Base-by-base conservation (phyloP, 2,888 invertebrate species). In the Corbicula japonica region DNA sequence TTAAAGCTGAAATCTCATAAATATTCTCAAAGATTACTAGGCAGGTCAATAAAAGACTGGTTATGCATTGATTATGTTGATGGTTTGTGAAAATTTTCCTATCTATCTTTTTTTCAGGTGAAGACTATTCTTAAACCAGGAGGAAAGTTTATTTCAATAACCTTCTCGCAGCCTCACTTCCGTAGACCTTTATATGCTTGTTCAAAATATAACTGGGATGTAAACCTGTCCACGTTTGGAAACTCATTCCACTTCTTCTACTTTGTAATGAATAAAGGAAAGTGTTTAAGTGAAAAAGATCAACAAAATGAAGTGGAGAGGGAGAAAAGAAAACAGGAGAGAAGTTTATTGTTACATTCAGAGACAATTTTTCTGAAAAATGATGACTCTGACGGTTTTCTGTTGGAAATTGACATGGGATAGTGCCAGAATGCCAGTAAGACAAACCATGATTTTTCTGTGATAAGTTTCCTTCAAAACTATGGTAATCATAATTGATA, bases 61-160 rank as follows among this genome's bases (percentile, higher is more conserved):
- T n/a, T n/a, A n/a, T n/a, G n/a, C n/a, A n/a, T n/a, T n/a, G n/a
- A n/a, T n/a, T n/a, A n/a, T n/a, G n/a, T n/a, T n/a, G n/a, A n/a
- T n/a, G n/a, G n/a, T n/a, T n/a, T n/a, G n/a, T n/a, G n/a, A n/a
- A n/a, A n/a, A n/a, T n/a, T n/a, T n/a, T n/a, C n/a, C n/a, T n/a
- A n/a, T n/a, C n/a, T n/a, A n/a, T n/a, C n/a, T 23, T 35, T 26
- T 23, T 77, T 81, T 30, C 68, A 84, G 81, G 56, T 84, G 15
- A 71, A 46, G 0, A 58, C 23, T 1, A 54, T 82, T n/a, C 34
- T 84, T 5, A 82, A 82, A 54, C 62, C 50, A 6, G 63, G 71
- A 15, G 84, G 84, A 21, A 84, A 80, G 41, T 84, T 84, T 46
- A 82, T 84, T n/a, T 84, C 84, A 34, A 78, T 84, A 32, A 76